Evolutionary conservation across 1,140 invertebrate species (phyloP).

Genomic region (Alviniconcha marisindica): DNA sequence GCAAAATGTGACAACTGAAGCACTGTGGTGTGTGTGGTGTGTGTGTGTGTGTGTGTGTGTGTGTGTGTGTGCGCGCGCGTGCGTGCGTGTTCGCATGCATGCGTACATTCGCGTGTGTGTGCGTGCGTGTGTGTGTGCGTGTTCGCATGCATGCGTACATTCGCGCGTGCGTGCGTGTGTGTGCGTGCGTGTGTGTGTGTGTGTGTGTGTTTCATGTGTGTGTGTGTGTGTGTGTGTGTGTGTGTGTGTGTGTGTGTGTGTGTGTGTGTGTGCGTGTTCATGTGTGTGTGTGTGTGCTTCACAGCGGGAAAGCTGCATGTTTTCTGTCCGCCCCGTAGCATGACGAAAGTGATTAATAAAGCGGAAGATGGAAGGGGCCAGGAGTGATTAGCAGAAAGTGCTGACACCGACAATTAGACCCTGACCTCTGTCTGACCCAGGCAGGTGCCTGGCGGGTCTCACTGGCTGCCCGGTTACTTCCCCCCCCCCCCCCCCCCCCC

Average conservation of each 20-base stretch:
- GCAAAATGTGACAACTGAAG: too few relatives aligned
- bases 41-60: too few relatives aligned
- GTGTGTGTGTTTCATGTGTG: background rate
- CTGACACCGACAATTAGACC: too few relatives aligned
- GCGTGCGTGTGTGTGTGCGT: background rate
- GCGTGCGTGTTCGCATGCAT: background rate
- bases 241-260: constrained; percentile 13
- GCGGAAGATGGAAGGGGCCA: too few relatives aligned
- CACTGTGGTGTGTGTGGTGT: too few relatives aligned
- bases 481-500: background rate
- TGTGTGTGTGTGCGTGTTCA: constrained; percentile 11
- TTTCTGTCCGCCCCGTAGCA: background rate
- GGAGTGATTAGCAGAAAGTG: too few relatives aligned
- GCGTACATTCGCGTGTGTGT: background rate
- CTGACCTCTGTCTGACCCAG: too few relatives aligned
- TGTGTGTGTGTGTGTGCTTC: constrained; percentile 10
- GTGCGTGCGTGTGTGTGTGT: background rate
- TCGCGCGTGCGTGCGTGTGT: background rate
- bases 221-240: constrained; percentile 3
- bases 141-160: too few relatives aligned
- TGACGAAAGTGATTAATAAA: too few relatives aligned
- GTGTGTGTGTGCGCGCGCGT: background rate
- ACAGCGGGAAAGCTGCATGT: background rate
- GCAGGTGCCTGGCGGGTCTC: too few relatives aligned
- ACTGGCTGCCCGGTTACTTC: background rate